These are phyloP conservation scores for Nephrocerus scutellatus DNA, from an alignment of 2,888 invertebrate genomes.

Conservation along the genomic window DNA sequence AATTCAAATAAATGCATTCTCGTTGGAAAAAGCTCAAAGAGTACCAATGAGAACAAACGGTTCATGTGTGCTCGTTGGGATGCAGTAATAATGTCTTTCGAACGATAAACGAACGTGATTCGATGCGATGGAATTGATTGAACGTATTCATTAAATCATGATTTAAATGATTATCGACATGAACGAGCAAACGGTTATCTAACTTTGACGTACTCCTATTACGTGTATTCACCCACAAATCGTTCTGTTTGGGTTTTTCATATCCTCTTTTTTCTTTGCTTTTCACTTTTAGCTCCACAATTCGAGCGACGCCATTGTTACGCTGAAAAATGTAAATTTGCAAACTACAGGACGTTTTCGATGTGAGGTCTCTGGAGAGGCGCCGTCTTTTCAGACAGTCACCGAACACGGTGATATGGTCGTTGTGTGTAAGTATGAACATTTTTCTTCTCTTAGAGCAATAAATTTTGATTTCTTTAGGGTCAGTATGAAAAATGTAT, in stretches of 20 bases:
- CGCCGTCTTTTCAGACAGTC: conserved; percentile 64
- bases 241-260: conserved; percentile 13
- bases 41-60: conserved; percentile 1
- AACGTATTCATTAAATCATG: conserved; percentile 21
- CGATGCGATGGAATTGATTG: conserved; percentile 10
- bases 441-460: too few species aligned
- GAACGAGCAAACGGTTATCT: background rate
- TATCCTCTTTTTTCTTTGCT: conserved; percentile 13
- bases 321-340: conserved; percentile 58
- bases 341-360: conserved; percentile 59
- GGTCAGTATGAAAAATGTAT: too few species aligned
- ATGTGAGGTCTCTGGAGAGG: conserved; percentile 65
- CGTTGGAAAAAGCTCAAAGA: background rate
- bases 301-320: conserved; percentile 60
- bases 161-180: conserved; percentile 15
- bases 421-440: conserved; percentile 63
- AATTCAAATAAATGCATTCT: background rate
- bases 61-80: conserved; percentile 11
- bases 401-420: conserved; percentile 60
- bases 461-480: too few species aligned
- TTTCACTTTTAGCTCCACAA: conserved; percentile 55
- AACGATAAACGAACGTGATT: conserved; percentile 10
- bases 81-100: too few species aligned
- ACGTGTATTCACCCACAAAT: background rate
- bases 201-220: background rate